Evolutionary conservation across 1,140 invertebrate genomes (phyloP).

Genomic region (Cyrtorhinus lividipennis): DNA sequence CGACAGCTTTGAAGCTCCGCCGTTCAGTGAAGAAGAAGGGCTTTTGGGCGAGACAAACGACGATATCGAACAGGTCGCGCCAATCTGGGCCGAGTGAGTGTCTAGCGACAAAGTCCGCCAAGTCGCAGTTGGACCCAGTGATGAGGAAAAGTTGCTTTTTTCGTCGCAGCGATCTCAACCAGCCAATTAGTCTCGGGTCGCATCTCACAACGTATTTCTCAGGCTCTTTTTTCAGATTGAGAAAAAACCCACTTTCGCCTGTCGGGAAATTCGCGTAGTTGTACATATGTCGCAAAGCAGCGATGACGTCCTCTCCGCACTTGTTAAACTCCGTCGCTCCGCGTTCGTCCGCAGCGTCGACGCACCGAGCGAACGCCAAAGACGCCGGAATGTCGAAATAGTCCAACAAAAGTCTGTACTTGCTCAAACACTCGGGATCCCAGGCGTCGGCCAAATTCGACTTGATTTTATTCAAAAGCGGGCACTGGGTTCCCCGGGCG

Average conservation of each 20-base stretch:
- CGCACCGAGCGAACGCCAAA: constrained; percentile 51
- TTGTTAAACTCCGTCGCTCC: constrained; percentile 30
- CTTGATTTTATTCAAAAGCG: constrained; percentile 36
- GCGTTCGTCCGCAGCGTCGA: constrained; percentile 50
- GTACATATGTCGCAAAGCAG: constrained; percentile 46
- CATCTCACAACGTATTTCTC: constrained; percentile 47
- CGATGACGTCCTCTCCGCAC: constrained; percentile 51
- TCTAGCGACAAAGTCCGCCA: constrained; percentile 47
- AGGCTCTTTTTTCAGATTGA: constrained; percentile 42
- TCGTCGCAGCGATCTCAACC: constrained; percentile 42
- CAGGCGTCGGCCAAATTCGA: constrained; percentile 40
- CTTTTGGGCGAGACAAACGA: constrained; percentile 56
- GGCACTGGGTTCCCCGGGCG: constrained; percentile 36
- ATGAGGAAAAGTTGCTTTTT: constrained; percentile 50
- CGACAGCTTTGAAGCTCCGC: constrained; percentile 33
- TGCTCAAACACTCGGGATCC: constrained; percentile 41
- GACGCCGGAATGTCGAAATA: constrained; percentile 59
- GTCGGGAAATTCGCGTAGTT: constrained; percentile 41
- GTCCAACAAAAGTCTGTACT: constrained; percentile 52
- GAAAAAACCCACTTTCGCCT: constrained; percentile 44
- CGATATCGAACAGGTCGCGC: constrained; percentile 54
- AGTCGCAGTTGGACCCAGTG: constrained; percentile 65
- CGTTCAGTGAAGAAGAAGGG: constrained; percentile 47
- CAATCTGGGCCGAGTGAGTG: constrained; percentile 52
- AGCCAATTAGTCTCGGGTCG: constrained; percentile 40